These are phyloP conservation scores for Drosophila helvetica DNA, from an alignment of 2,888 invertebrate species.

Conservation along the genomic window DNA sequence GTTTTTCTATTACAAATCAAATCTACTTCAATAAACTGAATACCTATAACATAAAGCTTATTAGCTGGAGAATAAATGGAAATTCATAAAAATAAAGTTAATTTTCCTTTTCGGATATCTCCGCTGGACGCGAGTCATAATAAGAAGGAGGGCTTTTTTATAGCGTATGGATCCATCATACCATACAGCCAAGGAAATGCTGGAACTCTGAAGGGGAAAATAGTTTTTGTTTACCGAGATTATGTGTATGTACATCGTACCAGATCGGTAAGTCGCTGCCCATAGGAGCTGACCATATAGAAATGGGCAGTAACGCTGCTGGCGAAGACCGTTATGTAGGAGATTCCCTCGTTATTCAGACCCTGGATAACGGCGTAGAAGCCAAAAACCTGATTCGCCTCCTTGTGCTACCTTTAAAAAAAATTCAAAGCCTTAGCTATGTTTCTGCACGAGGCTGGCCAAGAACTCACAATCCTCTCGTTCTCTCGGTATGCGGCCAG, in stretches of 20 bases:
- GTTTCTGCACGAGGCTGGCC: slow-evolving; percentile 24
- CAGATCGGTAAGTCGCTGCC: slow-evolving; percentile 47
- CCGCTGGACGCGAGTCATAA: slow-evolving; percentile 40
- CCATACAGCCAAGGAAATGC: slow-evolving; percentile 51
- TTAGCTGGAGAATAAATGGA: neutral
- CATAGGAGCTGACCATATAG: slow-evolving; percentile 49
- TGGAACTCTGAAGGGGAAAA: too few relatives aligned
- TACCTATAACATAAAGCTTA: too few relatives aligned
- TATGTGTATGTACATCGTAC: slow-evolving; percentile 25
- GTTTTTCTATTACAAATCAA: too few relatives aligned
- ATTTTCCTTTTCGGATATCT: slow-evolving; percentile 39
- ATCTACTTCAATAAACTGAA: too few relatives aligned
- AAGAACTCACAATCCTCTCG: slow-evolving; percentile 40
- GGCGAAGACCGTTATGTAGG: slow-evolving; percentile 40
- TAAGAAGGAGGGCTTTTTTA: slow-evolving; percentile 40
- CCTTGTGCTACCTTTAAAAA: slow-evolving; percentile 16
- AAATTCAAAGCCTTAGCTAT: slow-evolving; percentile 6
- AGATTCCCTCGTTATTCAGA: slow-evolving; percentile 49
- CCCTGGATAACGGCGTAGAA: slow-evolving; percentile 51
- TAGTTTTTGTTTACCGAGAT: too few relatives aligned
- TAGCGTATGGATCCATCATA: slow-evolving; percentile 50
- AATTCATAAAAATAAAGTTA: neutral
- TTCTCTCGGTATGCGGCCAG: slow-evolving; percentile 6
- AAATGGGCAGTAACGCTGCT: slow-evolving; percentile 43
- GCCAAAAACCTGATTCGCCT: slow-evolving; percentile 49